Base-by-base conservation (phyloP, 1,140 invertebrate species). In the Amyelois transitella region DNA sequence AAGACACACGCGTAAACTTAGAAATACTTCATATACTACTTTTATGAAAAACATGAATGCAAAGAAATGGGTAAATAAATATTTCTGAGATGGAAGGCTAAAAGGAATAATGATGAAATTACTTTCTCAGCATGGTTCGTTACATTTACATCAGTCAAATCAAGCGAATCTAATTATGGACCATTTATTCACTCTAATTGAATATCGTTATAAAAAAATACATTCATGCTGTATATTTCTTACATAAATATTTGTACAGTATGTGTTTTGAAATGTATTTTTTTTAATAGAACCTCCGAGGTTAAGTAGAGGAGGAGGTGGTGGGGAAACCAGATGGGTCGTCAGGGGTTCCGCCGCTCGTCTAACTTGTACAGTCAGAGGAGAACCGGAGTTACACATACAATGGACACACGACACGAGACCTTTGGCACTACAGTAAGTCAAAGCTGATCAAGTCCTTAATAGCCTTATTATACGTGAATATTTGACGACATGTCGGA, bases 361-460 rank as follows among this genome's bases (percentile, higher is more conserved):
- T 8, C 61, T 87, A 3, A 71, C 77, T 0, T 87, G 84, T 38
- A 73, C 71, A 0, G 82, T 82, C 0, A 66, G 78, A 18, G 84
- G 84, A 6, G 84, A 86, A 59, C 84, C 84, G 5, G 84, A 87
- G 51, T 81, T 87, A 25, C 81, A 86, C 48, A 50, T 87, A 6
- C 82, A 87, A 50, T 87, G 84, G 84, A 87, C 84, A 0, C 84
- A 87, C 20, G 84, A 87, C 38, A 77, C 82, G 0, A 72, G 82
- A 25, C 81, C 81, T n/a, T 57, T 87, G 38, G 72, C 81, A 7
- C 66, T 87, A 54, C 84, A 86, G 84, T 87, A 72, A 82, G 83
- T 81, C 12, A 6, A 12, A 43, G 14, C 2, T 7, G 32, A 38
- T 38, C n/a, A 38, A 38, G 1, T 14, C 5, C 1, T 38, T 38